Base-by-base conservation (phyloP, 2,888 invertebrate genomes). In the Plebejus anna region DNA sequence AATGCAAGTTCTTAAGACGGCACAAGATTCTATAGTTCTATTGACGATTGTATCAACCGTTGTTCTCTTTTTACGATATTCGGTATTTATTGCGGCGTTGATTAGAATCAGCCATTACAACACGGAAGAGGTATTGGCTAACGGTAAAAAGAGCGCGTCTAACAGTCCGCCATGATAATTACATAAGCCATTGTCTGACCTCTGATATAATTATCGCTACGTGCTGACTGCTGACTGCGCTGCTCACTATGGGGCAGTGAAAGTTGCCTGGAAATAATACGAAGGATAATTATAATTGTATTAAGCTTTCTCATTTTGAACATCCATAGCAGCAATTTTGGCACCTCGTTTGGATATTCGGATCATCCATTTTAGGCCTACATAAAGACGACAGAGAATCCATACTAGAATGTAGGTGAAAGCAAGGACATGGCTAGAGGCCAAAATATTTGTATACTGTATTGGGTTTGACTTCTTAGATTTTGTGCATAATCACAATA, bases 121-220 rank as follows among this genome's bases (percentile, higher is more conserved):
- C 47, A 47, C 72, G 72, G 72, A 72, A 72, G 72, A 11, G 71
- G 5, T 42, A 42, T 42, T 47, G 22, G 72, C 72, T 72, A 72
- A 42, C 72, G 72, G 72, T 72, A 42, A 36, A 66, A 66, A 66
- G 66, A 66, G 61, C 61, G 47, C 47, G 51, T 47, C 73, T 55
- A 51, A 73, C 51, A 28, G 73, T 73, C 73, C 47, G 51, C 51
- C 51, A 51, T 47, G 42, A 47, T 73, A 51, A 73, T 73, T 73
- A 28, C 73, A 73, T 73, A 73, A 73, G 28, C 73, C 73, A 73
- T 73, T 73, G 73, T 73, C 47, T 73, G 73, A 73, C 73, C 72
- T 72, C 55, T 51, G 73, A 55, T 55, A 73, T 73, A 73, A 73
- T 73, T 73, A 73, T 32, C 73, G 51, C 51, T 73, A 51, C 73